These are phyloP conservation scores for Erpetoichthys calabaricus DNA, from an alignment of 2,797 vertebrate species.

Conservation along the genomic window DNA sequence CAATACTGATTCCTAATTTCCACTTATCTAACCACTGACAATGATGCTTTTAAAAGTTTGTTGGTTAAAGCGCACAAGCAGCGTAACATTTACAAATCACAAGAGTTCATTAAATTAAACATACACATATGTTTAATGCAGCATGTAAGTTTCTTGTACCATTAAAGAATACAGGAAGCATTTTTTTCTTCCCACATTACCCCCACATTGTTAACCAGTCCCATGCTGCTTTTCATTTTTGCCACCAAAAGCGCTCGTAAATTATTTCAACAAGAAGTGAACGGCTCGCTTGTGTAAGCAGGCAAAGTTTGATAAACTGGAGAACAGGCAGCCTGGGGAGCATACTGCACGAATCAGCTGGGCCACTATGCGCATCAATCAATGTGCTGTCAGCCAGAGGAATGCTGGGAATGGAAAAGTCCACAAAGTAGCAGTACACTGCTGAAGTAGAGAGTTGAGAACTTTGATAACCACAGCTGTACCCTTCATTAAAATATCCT, in stretches of 20 bases:
- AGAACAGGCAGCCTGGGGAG: not conserved
- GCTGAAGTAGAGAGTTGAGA: constrained; percentile 12
- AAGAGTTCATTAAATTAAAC: too few species aligned
- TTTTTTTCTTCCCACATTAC: not conserved
- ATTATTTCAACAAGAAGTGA: not conserved
- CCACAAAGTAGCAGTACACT: not conserved
- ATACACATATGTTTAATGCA: too few species aligned
- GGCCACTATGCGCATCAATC: constrained; percentile 3
- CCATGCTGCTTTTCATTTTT: not conserved
- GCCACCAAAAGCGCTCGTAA: not conserved
- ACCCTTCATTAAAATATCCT: constrained; percentile 16
- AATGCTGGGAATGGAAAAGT: constrained; percentile 4
- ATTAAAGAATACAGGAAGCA: too few species aligned
- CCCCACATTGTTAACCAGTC: not conserved
- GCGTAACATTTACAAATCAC: too few species aligned
- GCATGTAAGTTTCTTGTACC: too few species aligned
- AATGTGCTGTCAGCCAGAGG: not conserved
- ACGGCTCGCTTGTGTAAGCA: not conserved
- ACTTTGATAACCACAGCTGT: constrained; percentile 16
- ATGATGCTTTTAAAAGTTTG: too few species aligned
- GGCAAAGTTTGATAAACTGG: not conserved
- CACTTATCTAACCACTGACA: too few species aligned
- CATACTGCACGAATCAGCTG: not conserved
- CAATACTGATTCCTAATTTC: too few species aligned
- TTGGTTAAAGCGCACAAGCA: too few species aligned